Conservation (phyloP, 2,113 vertebrate species). For the Syngnathus typhle region DNA sequence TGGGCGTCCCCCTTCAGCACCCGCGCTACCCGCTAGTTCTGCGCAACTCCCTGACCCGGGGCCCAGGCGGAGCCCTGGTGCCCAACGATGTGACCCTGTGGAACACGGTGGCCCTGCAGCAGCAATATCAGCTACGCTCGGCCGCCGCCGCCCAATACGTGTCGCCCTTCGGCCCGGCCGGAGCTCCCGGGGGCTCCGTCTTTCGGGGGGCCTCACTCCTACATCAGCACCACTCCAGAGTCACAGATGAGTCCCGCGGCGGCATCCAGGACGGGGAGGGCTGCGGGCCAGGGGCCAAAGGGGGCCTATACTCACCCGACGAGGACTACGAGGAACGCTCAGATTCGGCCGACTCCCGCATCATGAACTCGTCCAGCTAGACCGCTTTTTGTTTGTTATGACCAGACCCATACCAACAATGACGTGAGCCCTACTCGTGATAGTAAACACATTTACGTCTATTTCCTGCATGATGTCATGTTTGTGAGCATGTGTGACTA, state of each 20-base stretch:
- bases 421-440: not conserved
- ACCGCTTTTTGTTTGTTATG: constrained; percentile 7
- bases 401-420: constrained; percentile 19
- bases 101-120: constrained; percentile 97
- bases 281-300: constrained; percentile 82
- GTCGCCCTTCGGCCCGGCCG: constrained; percentile 78
- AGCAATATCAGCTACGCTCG: constrained; percentile 94
- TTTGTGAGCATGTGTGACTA: constrained; percentile 67
- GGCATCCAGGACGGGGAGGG: constrained; percentile 77
- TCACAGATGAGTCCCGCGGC: constrained; percentile 80
- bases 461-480: constrained; percentile 60
- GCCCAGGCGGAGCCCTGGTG: constrained; percentile 82
- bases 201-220: constrained; percentile 84
- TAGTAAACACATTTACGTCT: constrained; percentile 32
- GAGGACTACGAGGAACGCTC: constrained; percentile 94
- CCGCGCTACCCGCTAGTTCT: constrained; percentile 91
- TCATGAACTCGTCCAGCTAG: constrained; percentile 86
- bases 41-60: constrained; percentile 86
- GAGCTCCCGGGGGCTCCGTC: constrained; percentile 58
- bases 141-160: constrained; percentile 76
- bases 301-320: constrained; percentile 83
- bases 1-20: constrained; percentile 85
- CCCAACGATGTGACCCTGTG: constrained; percentile 91
- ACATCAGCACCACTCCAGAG: constrained; percentile 49
- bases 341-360: constrained; percentile 90